Conservation (phyloP, 1,140 invertebrate species). For the Hylaeus anthracinus region DNA sequence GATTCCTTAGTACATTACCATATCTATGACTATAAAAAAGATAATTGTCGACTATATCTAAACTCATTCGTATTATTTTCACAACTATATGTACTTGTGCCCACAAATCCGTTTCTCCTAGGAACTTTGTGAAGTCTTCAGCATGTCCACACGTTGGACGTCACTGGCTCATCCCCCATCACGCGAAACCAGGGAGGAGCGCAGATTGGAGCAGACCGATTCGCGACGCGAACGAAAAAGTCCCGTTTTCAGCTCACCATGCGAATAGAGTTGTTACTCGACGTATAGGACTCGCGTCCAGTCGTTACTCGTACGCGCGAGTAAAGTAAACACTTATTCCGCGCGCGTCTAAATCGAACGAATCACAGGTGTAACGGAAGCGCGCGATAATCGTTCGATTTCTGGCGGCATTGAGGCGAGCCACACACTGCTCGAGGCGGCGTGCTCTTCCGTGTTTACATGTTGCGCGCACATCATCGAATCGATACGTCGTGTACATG, state of each 20-base stretch:
- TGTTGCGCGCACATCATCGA: slow-evolving; percentile 29
- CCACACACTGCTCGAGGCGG: slow-evolving; percentile 5
- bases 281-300: neutral
- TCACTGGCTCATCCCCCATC: slow-evolving; percentile 7
- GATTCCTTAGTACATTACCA: too few species aligned
- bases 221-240: slow-evolving; percentile 14
- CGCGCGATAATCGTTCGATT: slow-evolving; percentile 2
- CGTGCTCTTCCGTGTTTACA: slow-evolving; percentile 38
- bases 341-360: neutral
- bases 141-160: too few species aligned
- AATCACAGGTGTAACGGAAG: neutral
- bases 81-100: too few species aligned
- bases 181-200: too few species aligned
- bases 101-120: too few species aligned
- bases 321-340: neutral
- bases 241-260: slow-evolving; percentile 39
- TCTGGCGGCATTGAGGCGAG: neutral
- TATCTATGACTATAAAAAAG: too few species aligned
- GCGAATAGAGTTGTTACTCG: neutral
- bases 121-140: too few species aligned
- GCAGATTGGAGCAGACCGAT: neutral
- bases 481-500: slow-evolving; percentile 41
- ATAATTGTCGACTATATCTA: too few species aligned
- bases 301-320: neutral
- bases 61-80: too few species aligned